Conservation (phyloP, 2,113 vertebrate species). For the Harpagus bidentatus region DNA sequence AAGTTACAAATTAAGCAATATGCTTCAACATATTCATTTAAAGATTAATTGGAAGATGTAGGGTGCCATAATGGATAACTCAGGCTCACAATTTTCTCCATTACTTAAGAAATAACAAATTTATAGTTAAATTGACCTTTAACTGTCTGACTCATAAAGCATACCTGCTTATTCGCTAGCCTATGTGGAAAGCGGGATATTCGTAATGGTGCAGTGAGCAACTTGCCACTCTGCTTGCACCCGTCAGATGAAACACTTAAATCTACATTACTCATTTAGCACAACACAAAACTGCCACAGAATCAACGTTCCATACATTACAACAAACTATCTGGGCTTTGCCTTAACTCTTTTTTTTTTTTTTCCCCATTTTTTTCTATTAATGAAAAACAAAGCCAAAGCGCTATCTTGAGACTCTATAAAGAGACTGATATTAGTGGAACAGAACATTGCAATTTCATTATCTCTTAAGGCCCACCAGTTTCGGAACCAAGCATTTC, state of each 20-base stretch:
- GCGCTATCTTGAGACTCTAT: background rate
- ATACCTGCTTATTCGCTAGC: background rate
- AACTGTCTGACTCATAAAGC: background rate
- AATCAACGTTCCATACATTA: background rate
- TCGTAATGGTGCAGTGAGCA: background rate
- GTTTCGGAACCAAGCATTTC: background rate
- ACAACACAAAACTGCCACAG: background rate
- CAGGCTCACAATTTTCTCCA: too few relatives aligned
- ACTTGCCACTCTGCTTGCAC: background rate
- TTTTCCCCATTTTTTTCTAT: background rate
- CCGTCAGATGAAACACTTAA: conserved; percentile 12
- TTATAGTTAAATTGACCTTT: background rate
- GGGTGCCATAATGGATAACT: too few relatives aligned
- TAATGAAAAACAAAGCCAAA: background rate
- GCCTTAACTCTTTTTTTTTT: background rate
- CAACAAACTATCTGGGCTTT: background rate
- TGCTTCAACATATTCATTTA: background rate
- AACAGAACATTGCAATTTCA: background rate
- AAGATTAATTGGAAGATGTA: background rate
- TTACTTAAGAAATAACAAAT: background rate
- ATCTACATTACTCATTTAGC: background rate
- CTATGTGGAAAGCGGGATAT: background rate
- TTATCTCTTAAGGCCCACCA: background rate
- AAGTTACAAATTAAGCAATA: background rate
- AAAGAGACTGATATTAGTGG: background rate